Conservation (phyloP, 1,140 invertebrate genomes). For the Drosophila sechellia region DNA sequence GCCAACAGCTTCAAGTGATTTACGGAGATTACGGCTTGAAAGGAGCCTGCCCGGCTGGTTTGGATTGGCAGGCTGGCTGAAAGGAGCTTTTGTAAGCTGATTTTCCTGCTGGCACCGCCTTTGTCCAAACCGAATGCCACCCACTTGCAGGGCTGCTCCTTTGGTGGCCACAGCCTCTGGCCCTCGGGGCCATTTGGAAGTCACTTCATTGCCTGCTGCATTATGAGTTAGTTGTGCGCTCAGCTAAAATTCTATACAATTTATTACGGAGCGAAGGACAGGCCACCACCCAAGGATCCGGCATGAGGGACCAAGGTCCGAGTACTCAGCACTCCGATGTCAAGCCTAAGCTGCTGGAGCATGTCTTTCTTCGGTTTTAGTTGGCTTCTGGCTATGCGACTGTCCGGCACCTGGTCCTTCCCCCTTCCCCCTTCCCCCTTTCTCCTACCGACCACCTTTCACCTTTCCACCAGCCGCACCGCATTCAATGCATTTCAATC, state of each 20-base stretch:
- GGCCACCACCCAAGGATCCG: not conserved
- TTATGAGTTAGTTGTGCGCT: conserved; percentile 57
- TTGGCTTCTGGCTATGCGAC: conserved; percentile 66
- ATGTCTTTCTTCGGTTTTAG: conserved; percentile 50
- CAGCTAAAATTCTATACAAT: conserved; percentile 63
- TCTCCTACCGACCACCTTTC: conserved; percentile 11
- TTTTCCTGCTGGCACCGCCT: conserved; percentile 45
- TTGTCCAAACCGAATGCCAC: conserved; percentile 37
- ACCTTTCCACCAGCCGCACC: conserved; percentile 9
- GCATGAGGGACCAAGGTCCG: not conserved
- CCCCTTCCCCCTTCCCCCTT: not conserved
- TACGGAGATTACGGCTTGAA: conserved; percentile 46
- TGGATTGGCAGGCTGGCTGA: conserved; percentile 1
- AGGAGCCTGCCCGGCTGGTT: conserved; percentile 6
- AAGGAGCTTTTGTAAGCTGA: conserved; percentile 61
- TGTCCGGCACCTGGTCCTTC: not conserved
- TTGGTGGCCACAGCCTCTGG: conserved; percentile 17
- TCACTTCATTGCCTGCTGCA: conserved; percentile 51
- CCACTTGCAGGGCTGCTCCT: conserved; percentile 18
- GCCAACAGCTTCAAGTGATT: conserved; percentile 53
- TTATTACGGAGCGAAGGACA: conserved; percentile 39
- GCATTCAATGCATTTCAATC: conserved; percentile 67
- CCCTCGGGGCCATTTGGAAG: conserved; percentile 47
- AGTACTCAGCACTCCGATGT: not conserved
- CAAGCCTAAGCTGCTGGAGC: conserved; percentile 64